Evolutionary conservation across 1,140 invertebrate species (phyloP).

Genomic region (Achatina immaculata): DNA sequence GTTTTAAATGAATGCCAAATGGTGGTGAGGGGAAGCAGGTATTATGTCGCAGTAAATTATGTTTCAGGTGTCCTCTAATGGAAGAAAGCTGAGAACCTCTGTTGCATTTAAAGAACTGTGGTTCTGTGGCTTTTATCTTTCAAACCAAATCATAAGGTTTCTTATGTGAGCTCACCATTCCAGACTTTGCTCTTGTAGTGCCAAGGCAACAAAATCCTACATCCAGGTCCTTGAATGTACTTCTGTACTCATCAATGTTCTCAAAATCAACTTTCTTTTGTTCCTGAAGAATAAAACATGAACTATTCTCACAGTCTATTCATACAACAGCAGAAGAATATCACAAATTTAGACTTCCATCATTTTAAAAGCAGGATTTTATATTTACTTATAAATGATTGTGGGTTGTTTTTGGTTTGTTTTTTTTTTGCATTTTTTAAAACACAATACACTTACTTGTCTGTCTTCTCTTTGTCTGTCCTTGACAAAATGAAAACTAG

Average conservation of each 20-base stretch:
- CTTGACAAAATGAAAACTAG: no score
- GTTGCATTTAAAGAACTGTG: neutral
- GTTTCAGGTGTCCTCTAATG: neutral
- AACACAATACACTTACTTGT: no score
- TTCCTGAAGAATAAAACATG: constrained; percentile 47
- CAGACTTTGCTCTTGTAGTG: constrained; percentile 74
- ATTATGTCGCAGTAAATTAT: neutral
- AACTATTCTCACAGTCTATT: neutral
- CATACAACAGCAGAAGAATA: no score
- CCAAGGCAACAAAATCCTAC: constrained; percentile 74
- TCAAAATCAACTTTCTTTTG: constrained; percentile 74
- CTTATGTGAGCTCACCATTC: constrained; percentile 57
- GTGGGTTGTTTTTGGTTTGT: no score
- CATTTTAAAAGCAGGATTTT: no score
- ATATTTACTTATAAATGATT: no score
- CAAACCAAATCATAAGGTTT: neutral
- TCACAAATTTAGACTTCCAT: no score
- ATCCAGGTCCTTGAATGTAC: constrained; percentile 71
- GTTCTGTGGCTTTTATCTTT: neutral
- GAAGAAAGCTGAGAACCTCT: neutral
- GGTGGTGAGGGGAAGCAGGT: no score
- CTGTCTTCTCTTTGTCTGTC: no score
- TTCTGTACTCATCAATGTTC: constrained; percentile 71
- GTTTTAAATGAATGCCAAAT: no score
- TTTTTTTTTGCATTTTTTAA: no score